Percentiles rank a stretch among this genome's conserved stretches.
phyloP scores from a whole-genome alignment of 2,797 vertebrate genomes.

The Pogoniulus pusillus region DNA sequence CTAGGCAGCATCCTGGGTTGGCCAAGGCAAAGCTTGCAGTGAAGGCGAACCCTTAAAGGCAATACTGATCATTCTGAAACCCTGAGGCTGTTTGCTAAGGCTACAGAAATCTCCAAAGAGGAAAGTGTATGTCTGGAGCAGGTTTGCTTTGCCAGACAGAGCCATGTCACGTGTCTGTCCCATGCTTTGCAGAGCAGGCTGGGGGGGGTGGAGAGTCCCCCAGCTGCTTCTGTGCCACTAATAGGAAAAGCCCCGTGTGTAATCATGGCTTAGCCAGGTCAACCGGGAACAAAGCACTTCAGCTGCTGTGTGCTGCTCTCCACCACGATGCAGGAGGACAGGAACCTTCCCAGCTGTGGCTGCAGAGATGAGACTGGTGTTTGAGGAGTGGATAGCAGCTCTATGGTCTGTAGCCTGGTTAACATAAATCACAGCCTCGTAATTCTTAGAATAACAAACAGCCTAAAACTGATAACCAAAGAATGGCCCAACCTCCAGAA shows the following conservation, averaged over 20 bases:
- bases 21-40: neutral
- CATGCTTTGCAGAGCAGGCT: neutral
- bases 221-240: neutral
- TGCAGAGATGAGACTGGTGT: neutral
- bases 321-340: accelerated
- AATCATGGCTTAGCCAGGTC: neutral
- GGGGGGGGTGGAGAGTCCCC: neutral
- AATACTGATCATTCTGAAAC: neutral
- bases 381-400: neutral
- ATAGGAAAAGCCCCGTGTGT: neutral
- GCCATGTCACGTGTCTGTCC: neutral
- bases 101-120: neutral
- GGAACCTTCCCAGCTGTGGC: neutral
- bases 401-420: neutral
- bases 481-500: neutral
- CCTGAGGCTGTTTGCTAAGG: neutral
- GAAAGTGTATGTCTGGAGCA: neutral
- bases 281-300: neutral
- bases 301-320: neutral
- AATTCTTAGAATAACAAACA: neutral
- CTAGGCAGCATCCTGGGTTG: neutral
- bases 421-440: neutral
- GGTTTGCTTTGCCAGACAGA: neutral
- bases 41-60: neutral
- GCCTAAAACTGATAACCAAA: neutral